Evolutionary conservation across 2,113 vertebrate species (phyloP), one percentile per base, ranked within the genome.

Genomic region (Apus apus): DNA sequence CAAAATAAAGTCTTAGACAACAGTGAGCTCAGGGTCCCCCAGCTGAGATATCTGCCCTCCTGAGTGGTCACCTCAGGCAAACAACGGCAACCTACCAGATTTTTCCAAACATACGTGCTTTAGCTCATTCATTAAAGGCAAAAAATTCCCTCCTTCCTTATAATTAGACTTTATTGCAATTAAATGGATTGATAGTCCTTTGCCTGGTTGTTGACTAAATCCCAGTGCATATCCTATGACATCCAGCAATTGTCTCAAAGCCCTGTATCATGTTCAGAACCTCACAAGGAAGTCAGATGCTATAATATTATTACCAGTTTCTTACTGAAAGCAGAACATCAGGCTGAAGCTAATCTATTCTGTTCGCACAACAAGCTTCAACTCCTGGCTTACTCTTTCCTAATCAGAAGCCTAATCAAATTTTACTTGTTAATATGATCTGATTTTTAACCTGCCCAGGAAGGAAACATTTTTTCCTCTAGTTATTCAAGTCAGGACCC

Each of bases 351-450:
- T 94, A 86, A 92, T 92, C 38, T 87, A 46, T 79, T 94, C 87
- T 84, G 81, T 91, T 96, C 94, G 96, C 87, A 93, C 92, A 96
- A 89, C 75, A 86, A 91, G 91, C 80, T 80, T 85, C 94, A 89
- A 78, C 67, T 94, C 58, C 78, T 76, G 87, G 53, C 54, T 68
- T 85, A 53, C 45, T 80, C 56, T 75, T 91, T 68, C 87, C 83
- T 93, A 86, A 92, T 96, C 90, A 93, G 91, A 78, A 95, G 29
- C 23, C 74, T 96, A 94, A 97, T 95, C 78, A 90, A 81, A 92
- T 97, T 93, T 81, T 90, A 90, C 57, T 78, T 87, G 78, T 85
- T 91, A 87, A 92, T 87, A 84, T 74, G 66, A 89, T 71, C 91
- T 87, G 84, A 91, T 93, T 93, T 93, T 94, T 96, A 85, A 89